Conservation (phyloP, 1,140 invertebrate genomes). For the Chionoecetes opilio region DNA sequence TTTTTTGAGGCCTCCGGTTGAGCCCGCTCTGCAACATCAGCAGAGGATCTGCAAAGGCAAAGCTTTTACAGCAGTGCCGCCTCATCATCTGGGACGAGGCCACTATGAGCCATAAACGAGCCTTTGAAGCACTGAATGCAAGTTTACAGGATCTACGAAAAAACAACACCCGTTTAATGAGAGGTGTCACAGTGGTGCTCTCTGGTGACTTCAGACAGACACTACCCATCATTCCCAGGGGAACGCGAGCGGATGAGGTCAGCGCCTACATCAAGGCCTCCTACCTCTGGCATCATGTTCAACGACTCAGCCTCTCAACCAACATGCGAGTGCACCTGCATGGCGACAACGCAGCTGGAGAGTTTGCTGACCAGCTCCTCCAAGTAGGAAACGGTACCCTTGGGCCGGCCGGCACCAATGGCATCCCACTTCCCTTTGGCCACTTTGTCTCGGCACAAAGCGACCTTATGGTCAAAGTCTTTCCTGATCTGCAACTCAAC, state of each 20-base stretch:
- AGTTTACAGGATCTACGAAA: constrained; percentile 82
- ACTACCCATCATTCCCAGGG: constrained; percentile 83
- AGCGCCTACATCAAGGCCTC: background rate
- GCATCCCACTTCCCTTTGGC: no score
- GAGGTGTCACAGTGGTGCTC: constrained; percentile 82
- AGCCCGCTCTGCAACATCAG: no score
- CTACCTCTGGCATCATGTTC: background rate
- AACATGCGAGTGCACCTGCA: background rate
- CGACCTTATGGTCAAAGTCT: no score
- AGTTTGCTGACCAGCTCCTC: background rate
- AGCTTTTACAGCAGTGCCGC: constrained; percentile 82
- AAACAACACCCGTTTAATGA: constrained; percentile 82
- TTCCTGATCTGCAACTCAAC: no score
- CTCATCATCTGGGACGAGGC: constrained; percentile 81
- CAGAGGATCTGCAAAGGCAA: no score
- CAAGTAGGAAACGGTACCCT: constrained; percentile 12
- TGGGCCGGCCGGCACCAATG: no score
- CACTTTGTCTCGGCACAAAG: no score
- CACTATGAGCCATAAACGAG: constrained; percentile 72
- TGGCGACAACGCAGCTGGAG: constrained; percentile 24
- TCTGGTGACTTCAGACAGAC: constrained; percentile 85
- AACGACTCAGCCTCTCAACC: background rate
- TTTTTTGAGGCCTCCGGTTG: no score
- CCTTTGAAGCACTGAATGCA: constrained; percentile 82
- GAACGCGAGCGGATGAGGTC: constrained; percentile 16